These are phyloP conservation scores for Apis laboriosa DNA, from an alignment of 1,140 invertebrate genomes.

Conservation along the genomic window DNA sequence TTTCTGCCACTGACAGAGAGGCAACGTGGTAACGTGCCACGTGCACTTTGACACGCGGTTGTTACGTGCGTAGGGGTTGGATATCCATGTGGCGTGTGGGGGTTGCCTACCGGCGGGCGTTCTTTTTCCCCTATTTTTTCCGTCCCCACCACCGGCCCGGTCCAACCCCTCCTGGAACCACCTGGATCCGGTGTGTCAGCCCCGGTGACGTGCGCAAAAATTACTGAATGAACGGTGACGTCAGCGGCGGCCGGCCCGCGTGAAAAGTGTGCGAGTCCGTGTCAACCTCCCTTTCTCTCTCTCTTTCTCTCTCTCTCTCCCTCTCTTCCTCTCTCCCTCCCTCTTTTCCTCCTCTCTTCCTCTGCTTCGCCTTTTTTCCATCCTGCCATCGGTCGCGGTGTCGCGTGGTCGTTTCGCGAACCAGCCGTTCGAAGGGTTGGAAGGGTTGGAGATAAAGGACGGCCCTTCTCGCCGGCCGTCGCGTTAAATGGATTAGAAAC, in stretches of 20 bases:
- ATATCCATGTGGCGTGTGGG: constrained; percentile 58
- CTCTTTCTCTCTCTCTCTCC: background rate
- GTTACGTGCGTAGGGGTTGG: constrained; percentile 75
- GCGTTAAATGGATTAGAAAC: constrained; percentile 72
- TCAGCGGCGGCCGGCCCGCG: constrained; percentile 68
- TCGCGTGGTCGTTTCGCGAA: constrained; percentile 7
- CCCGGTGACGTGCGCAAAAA: constrained; percentile 80
- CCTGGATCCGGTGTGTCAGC: constrained; percentile 77
- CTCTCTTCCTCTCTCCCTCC: too few relatives aligned
- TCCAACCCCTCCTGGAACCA: constrained; percentile 63
- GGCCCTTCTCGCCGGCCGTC: constrained; percentile 48
- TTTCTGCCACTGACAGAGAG: constrained; percentile 44
- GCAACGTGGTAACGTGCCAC: constrained; percentile 71
- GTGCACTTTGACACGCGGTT: constrained; percentile 80
- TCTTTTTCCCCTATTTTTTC: constrained; percentile 81
- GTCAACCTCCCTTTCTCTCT: constrained; percentile 55
- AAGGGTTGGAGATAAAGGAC: constrained; percentile 65
- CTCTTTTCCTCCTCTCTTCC: background rate
- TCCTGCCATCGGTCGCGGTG: background rate
- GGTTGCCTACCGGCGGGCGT: constrained; percentile 72
- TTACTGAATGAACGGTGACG: constrained; percentile 81
- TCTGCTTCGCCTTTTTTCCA: background rate
- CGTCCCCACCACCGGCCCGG: constrained; percentile 72
- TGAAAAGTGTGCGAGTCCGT: constrained; percentile 70
- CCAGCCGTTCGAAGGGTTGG: constrained; percentile 22